Conservation (phyloP, 1,140 invertebrate species). For the Phymorhynchus buccinoides region DNA sequence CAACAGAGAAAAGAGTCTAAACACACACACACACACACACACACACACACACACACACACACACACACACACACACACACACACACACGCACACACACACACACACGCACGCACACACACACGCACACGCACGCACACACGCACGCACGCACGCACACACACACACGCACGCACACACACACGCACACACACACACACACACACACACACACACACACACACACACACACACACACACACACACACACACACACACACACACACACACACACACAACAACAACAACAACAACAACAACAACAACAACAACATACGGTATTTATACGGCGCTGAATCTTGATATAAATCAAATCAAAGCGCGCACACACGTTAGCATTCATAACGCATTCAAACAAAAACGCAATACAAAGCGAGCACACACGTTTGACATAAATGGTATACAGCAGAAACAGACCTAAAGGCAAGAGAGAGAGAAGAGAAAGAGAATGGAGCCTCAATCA, state of each 20-base stretch:
- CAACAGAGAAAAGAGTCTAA: background rate
- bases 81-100: conserved; percentile 3
- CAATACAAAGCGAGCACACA: too few relatives aligned
- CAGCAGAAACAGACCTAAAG: too few relatives aligned
- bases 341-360: too few relatives aligned
- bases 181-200: background rate
- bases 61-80: background rate
- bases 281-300: too few relatives aligned
- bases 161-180: background rate
- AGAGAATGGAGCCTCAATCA: too few relatives aligned
- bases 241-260: background rate
- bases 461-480: too few relatives aligned
- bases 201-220: conserved; percentile 1
- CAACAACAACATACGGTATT: too few relatives aligned
- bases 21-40: background rate
- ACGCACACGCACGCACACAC: background rate
- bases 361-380: too few relatives aligned
- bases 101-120: background rate
- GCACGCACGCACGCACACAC: background rate
- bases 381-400: too few relatives aligned
- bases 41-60: background rate
- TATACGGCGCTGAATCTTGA: too few relatives aligned
- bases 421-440: too few relatives aligned
- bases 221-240: background rate
- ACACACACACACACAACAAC: background rate